Conservation (phyloP, 2,797 vertebrate species). For the Danio jaintianensis region DNA sequence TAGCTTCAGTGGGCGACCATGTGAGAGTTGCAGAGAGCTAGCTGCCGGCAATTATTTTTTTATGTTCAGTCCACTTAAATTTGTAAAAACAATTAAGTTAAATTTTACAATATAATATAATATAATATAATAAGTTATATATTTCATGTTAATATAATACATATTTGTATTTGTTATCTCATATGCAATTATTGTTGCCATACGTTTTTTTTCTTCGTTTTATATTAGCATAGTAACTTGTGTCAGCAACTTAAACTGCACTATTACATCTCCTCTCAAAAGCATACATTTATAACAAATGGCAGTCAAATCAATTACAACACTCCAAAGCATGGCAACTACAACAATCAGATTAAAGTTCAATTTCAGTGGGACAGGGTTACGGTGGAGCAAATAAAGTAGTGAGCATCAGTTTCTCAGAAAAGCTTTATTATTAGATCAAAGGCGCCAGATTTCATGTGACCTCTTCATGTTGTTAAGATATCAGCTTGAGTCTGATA, state of each 20-base stretch:
- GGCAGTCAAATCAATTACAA: neutral
- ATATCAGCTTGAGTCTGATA: constrained; percentile 33
- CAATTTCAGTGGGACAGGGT: neutral
- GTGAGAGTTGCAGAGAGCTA: no score
- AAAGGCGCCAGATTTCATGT: constrained; percentile 32
- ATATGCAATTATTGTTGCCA: no score
- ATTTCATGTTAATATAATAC: no score
- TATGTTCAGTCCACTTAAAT: no score
- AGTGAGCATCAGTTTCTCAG: neutral
- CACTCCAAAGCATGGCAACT: no score
- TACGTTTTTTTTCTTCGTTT: no score
- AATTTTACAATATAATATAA: no score
- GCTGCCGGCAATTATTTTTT: no score
- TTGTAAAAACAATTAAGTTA: no score
- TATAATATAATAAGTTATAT: no score
- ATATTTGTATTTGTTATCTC: no score
- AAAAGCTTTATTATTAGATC: constrained; percentile 29
- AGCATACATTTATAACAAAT: neutral
- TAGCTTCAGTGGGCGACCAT: no score
- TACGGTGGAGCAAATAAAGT: neutral
- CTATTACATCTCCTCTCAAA: neutral
- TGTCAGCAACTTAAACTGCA: neutral
- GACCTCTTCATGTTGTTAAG: constrained; percentile 32
- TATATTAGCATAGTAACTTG: neutral
- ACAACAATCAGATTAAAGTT: neutral